Conservation (phyloP, 1,140 invertebrate species). For the Drosophila seguyi region DNA sequence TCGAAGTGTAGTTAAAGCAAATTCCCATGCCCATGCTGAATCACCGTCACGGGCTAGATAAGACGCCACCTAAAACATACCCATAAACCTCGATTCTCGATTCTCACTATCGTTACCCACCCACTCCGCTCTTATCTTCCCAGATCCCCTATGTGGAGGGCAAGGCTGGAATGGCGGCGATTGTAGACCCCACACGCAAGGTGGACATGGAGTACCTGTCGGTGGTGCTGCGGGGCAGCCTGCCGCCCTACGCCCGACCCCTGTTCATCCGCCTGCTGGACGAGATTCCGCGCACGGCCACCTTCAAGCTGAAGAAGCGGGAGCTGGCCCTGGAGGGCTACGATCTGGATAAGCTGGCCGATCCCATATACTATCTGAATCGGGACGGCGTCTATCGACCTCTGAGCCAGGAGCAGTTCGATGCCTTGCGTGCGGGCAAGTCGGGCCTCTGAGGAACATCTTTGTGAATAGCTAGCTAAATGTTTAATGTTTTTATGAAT, state of each 20-base stretch:
- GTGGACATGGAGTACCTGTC: constrained; percentile 89
- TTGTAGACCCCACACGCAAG: constrained; percentile 90
- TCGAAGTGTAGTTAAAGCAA: neutral
- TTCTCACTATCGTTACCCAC: constrained; percentile 14
- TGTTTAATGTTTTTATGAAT: constrained; percentile 28
- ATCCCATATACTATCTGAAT: constrained; percentile 91
- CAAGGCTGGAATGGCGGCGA: constrained; percentile 97
- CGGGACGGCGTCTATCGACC: constrained; percentile 88
- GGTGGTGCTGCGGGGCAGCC: constrained; percentile 88
- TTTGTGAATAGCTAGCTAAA: constrained; percentile 5
- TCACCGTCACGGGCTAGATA: constrained; percentile 25
- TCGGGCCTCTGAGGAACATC: constrained; percentile 86
- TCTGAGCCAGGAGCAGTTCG: constrained; percentile 89
- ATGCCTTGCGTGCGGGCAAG: constrained; percentile 88
- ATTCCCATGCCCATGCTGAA: constrained; percentile 8
- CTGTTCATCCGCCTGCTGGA: constrained; percentile 94
- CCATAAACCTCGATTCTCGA: constrained; percentile 8
- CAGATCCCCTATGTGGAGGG: constrained; percentile 94
- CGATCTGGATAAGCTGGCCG: constrained; percentile 88
- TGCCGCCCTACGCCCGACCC: constrained; percentile 95
- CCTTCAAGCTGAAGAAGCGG: constrained; percentile 96
- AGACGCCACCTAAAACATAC: constrained; percentile 13
- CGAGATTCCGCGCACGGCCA: constrained; percentile 93
- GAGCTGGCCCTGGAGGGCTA: constrained; percentile 93
- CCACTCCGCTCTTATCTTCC: constrained; percentile 45